A percentile compares a stretch with the other conserved stretches of the same genome.
These are phyloP conservation scores for Carassius gibelio DNA, from an alignment of 2,113 vertebrate species.

Conservation along the genomic window DNA sequence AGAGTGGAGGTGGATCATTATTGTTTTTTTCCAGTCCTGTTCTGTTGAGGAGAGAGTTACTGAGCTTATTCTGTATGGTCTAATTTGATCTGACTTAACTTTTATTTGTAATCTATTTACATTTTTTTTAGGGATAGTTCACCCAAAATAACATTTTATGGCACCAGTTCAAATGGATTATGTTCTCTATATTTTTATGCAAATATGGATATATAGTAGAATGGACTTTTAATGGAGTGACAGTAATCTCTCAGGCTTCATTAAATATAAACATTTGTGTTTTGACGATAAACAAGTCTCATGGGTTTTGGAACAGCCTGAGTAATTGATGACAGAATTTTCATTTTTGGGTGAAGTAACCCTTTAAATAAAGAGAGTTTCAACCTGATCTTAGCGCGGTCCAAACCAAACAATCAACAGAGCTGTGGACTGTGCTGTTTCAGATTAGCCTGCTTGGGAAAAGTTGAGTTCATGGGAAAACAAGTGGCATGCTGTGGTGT, in stretches of 20 bases:
- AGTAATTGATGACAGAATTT: neutral
- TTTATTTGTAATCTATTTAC: constrained; percentile 4
- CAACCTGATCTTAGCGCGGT: constrained; percentile 49
- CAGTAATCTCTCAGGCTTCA: neutral
- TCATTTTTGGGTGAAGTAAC: neutral
- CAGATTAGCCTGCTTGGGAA: constrained; percentile 50
- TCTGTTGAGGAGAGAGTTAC: constrained; percentile 25
- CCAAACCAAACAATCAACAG: constrained; percentile 56
- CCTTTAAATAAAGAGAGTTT: neutral
- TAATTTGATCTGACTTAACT: neutral
- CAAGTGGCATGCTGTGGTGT: constrained; percentile 18
- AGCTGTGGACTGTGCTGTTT: constrained; percentile 42
- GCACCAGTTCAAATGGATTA: neutral
- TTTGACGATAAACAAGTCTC: neutral
- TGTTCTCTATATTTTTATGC: too few species aligned
- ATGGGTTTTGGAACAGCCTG: neutral
- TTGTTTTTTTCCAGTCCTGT: constrained; percentile 18
- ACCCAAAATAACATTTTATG: neutral
- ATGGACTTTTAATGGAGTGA: neutral
- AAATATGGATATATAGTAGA: neutral
- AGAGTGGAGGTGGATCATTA: constrained; percentile 25
- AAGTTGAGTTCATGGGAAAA: constrained; percentile 55
- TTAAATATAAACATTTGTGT: neutral
- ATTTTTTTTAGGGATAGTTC: neutral
- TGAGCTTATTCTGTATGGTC: constrained; percentile 36